These are phyloP conservation scores for Sminthurinus signatus DNA, from an alignment of 1,140 invertebrate species.

Conservation along the genomic window DNA sequence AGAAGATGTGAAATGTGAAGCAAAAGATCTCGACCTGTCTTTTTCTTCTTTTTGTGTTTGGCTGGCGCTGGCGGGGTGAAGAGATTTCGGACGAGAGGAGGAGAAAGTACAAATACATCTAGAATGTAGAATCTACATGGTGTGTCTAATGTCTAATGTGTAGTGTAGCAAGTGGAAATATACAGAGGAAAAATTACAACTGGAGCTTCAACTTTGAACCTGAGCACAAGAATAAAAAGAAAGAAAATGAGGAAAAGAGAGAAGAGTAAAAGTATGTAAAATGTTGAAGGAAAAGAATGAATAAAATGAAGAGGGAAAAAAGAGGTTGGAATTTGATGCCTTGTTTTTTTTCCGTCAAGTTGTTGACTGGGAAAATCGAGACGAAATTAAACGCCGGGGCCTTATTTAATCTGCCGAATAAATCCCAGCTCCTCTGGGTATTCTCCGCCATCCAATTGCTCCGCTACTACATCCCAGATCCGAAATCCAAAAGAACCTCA, in stretches of 20 bases:
- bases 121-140: neutral
- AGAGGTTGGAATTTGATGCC: constrained; percentile 3
- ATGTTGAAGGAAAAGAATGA: neutral
- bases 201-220: too few species aligned
- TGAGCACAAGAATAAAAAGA: neutral
- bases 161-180: neutral
- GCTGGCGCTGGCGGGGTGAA: neutral
- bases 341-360: constrained; percentile 19
- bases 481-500: neutral
- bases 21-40: neutral
- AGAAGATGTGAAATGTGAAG: neutral
- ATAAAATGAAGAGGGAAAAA: neutral
- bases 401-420: constrained; percentile 21
- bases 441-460: constrained; percentile 7
- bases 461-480: too few species aligned
- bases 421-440: constrained; percentile 21
- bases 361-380: constrained; percentile 13
- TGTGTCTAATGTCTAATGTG: neutral
- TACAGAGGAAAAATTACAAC: too few species aligned
- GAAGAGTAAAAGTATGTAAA: neutral
- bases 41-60: neutral
- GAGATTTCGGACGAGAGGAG: too few species aligned
- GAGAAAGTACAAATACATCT: too few species aligned
- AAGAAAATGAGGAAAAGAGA: neutral
- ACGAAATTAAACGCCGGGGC: constrained; percentile 23